These are phyloP conservation scores for Magallana nippona DNA, from an alignment of 2,888 invertebrate genomes.

Conservation along the genomic window DNA sequence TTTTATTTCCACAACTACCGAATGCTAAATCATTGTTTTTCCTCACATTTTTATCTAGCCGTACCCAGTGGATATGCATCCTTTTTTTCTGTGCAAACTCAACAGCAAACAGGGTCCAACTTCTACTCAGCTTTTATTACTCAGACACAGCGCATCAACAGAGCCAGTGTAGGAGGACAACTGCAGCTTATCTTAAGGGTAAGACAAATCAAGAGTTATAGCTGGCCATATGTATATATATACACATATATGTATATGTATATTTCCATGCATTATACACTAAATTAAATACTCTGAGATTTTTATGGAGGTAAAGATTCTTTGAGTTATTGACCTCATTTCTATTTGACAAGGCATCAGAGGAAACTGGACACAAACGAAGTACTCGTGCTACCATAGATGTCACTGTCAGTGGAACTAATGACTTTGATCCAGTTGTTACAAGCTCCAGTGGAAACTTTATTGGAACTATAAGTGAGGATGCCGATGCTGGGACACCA, in stretches of 20 bases:
- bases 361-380: constrained; percentile 57
- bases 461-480: constrained; percentile 68
- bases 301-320: too few species aligned
- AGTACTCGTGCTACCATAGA: constrained; percentile 64
- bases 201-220: constrained; percentile 9
- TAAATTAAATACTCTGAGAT: too few species aligned
- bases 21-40: too few species aligned
- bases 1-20: too few species aligned
- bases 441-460: constrained; percentile 53
- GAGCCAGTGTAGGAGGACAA: constrained; percentile 41
- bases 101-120: constrained; percentile 42
- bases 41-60: constrained; percentile 52
- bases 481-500: constrained; percentile 61
- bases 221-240: too few species aligned
- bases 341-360: constrained; percentile 59
- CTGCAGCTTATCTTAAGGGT: constrained; percentile 50
- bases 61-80: constrained; percentile 57
- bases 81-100: constrained; percentile 48
- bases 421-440: constrained; percentile 65
- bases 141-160: constrained; percentile 52
- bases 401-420: constrained; percentile 61
- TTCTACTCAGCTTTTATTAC: constrained; percentile 55
- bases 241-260: too few species aligned
- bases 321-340: not conserved
- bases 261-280: too few species aligned